Conservation (phyloP, 2,888 invertebrate species). For the Ectemnius lituratus region DNA sequence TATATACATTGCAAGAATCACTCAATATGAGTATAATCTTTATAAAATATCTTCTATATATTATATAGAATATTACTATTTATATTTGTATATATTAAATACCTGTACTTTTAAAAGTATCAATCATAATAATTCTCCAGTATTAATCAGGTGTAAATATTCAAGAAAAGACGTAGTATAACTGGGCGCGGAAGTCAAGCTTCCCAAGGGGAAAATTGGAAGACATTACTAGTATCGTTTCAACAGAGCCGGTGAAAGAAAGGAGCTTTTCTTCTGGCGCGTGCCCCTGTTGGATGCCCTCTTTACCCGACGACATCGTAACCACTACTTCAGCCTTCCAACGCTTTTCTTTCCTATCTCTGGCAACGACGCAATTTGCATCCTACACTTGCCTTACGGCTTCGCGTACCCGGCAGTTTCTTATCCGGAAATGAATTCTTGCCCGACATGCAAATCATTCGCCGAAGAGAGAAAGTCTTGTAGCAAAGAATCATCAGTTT, state of each 20-base stretch:
- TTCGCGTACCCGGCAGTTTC: slow-evolving; percentile 20
- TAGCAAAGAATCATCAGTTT: too few species aligned
- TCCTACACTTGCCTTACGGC: slow-evolving; percentile 7
- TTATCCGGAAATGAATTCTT: slow-evolving; percentile 17
- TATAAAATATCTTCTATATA: too few species aligned
- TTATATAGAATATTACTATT: too few species aligned
- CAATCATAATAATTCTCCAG: too few species aligned
- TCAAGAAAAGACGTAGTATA: neutral
- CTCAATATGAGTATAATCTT: too few species aligned
- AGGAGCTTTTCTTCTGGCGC: neutral
- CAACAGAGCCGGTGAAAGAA: neutral
- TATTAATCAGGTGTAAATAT: neutral
- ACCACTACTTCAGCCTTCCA: neutral
- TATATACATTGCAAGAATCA: too few species aligned
- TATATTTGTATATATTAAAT: too few species aligned
- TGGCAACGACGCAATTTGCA: slow-evolving; percentile 25
- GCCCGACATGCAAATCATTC: slow-evolving; percentile 26
- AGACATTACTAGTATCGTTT: slow-evolving; percentile 1
- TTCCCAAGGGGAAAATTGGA: neutral
- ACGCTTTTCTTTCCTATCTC: slow-evolving; percentile 1
- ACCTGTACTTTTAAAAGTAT: too few species aligned
- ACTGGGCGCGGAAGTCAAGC: neutral
- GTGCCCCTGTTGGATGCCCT: neutral
- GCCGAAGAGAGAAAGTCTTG: slow-evolving; percentile 3
- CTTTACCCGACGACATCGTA: slow-evolving; percentile 2